A percentile compares a stretch with the other conserved stretches of the same genome.
phyloP scores from a whole-genome alignment of 2,113 vertebrate species.

The Synchiropus splendidus region DNA sequence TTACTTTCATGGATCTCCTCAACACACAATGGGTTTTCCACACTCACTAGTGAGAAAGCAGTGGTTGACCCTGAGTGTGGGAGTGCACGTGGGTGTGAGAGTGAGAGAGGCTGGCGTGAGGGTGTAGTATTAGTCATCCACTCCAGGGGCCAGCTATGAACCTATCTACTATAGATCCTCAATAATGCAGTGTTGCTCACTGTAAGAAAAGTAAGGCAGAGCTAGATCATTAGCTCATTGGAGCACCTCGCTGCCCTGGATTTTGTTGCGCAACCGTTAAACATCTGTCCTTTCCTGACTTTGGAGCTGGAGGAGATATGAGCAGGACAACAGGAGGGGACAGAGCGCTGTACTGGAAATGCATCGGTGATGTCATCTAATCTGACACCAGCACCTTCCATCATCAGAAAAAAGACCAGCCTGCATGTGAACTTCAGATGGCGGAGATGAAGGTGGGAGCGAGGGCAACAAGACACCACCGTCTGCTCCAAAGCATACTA shows the following conservation, averaged over 20 bases:
- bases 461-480: slow-evolving; percentile 8
- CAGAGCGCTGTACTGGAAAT: slow-evolving; percentile 1
- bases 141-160: not conserved
- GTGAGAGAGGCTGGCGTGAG: slow-evolving; percentile 2
- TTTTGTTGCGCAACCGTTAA: slow-evolving; percentile 23
- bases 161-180: no score
- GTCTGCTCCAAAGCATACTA: slow-evolving; percentile 24
- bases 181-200: no score
- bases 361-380: slow-evolving; percentile 26
- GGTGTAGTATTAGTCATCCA: slow-evolving; percentile 44
- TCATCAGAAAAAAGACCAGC: slow-evolving; percentile 11
- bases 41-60: slow-evolving; percentile 14
- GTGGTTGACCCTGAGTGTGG: slow-evolving; percentile 5
- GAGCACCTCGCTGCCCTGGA: slow-evolving; percentile 28
- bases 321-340: slow-evolving; percentile 2
- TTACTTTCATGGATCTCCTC: no score
- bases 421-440: not conserved
- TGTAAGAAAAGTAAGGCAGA: no score
- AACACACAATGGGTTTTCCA: no score
- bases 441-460: slow-evolving; percentile 7
- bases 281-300: slow-evolving; percentile 21
- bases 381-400: slow-evolving; percentile 25
- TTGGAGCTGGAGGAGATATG: no score
- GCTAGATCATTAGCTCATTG: not conserved
- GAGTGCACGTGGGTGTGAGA: slow-evolving; percentile 10